Evolutionary conservation across 2,888 invertebrate species (phyloP).

Genomic region (Amblyteles armatorius): DNA sequence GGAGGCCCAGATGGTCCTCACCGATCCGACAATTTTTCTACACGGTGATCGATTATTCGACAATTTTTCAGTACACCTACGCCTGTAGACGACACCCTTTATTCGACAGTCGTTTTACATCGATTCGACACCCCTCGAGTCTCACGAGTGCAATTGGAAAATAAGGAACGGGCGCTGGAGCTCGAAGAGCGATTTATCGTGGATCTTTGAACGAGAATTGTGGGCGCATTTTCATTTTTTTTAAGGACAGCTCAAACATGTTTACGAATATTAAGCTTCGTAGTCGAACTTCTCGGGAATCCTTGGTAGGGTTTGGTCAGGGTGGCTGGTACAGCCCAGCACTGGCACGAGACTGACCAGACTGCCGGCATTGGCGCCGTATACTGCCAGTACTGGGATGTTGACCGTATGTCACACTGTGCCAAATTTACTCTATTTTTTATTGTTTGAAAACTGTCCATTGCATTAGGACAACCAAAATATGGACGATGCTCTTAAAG

Average conservation of each 20-base stretch:
- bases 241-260: too few relatives aligned
- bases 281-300: background rate
- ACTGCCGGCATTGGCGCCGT: too few relatives aligned
- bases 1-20: constrained; percentile 78
- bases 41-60: constrained; percentile 62
- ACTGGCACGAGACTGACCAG: too few relatives aligned
- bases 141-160: constrained; percentile 29
- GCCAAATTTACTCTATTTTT: background rate
- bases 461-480: background rate
- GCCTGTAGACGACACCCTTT: constrained; percentile 47
- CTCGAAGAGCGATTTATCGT: background rate
- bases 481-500: background rate
- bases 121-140: constrained; percentile 38
- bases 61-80: constrained; percentile 46
- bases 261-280: background rate
- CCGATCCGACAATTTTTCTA: constrained; percentile 53
- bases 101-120: constrained; percentile 54
- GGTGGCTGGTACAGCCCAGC: background rate
- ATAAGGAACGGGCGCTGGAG: background rate
- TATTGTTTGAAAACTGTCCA: background rate
- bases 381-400: too few relatives aligned
- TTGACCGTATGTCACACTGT: too few relatives aligned
- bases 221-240: background rate
- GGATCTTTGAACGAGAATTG: background rate
- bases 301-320: background rate